Base-by-base conservation (phyloP, 2,797 vertebrate genomes). In the Poeciliopsis turneri region DNA sequence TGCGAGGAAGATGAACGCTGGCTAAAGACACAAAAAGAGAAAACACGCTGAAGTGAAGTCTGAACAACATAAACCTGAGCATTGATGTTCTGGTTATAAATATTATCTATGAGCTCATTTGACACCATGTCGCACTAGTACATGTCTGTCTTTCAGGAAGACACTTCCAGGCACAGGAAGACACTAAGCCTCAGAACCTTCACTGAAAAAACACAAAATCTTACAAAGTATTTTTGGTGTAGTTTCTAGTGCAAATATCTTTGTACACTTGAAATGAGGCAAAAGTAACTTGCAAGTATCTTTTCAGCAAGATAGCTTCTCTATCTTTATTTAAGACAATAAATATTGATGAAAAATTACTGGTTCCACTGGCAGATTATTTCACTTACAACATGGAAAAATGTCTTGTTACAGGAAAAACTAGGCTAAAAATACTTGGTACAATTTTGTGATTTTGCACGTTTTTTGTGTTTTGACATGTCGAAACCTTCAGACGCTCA, bases 1-100 rank as follows among this genome's bases (percentile, higher is more conserved):
- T 97, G 12, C 97, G 96, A 74, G 98, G 98, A 72, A 99, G 96
- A 87, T 99, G 98, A 59, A 99, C 97, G 8, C 97, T 96, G 28
- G 97, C 98, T 98, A 74, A 11, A 76, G 4, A 75, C 1, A 47
- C 4, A 28, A 45, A 45, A 46, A 64, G 3, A 41, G 18, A 41
- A 20, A 20, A 75, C n/a, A 28, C 15, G 68, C 41, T 8, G 12
- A 70, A 43, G 5, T 69, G 9, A 69, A 69, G 39, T 69, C 16
- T 20, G 61, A 66, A 39, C 36, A 4, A 39, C 9, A 39, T 36
- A 10, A 18, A 39, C 1, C 33, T n/a, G 16, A 64, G 30, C 16
- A 64, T 30, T 20, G 33, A 68, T 43, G 36, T 5, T 68, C 7
- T 13, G 36, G 23, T 43, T 68, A 23, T 36, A 20, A 53, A 36